phyloP scores from a whole-genome alignment of 2,797 vertebrate species.

The Erpetoichthys calabaricus region DNA sequence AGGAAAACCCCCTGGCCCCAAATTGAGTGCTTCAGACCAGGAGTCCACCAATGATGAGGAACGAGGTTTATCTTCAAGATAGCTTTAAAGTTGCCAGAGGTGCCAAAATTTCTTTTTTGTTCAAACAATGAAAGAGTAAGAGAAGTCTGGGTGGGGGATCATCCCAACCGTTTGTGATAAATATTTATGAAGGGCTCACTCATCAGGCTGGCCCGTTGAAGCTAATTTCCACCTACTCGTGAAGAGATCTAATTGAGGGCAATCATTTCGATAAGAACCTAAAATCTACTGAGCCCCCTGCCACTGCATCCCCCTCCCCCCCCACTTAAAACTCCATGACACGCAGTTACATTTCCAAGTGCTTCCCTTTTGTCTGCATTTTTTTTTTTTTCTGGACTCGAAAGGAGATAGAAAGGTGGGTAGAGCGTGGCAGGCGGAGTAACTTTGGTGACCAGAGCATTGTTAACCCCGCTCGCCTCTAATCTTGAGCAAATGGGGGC shows the following conservation, averaged over 20 bases:
- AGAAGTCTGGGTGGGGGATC: no score
- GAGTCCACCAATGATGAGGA: no score
- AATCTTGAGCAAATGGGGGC: conserved; percentile 34
- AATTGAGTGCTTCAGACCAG: no score
- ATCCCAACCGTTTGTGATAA: conserved; percentile 11
- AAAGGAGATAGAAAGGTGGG: conserved; percentile 3
- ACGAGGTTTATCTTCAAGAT: no score
- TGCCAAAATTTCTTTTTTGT: no score
- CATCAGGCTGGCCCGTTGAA: conserved; percentile 20
- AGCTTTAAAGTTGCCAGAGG: no score
- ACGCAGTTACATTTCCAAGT: conserved; percentile 65
- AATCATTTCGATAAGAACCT: conserved; percentile 68
- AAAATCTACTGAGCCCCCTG: conserved; percentile 43
- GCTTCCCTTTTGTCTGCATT: conserved; percentile 39
- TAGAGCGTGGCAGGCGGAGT: conserved; percentile 18
- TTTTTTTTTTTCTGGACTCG: conserved; percentile 33
- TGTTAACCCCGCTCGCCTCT: conserved; percentile 48
- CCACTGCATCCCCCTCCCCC: conserved; percentile 2
- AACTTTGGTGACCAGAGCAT: conserved; percentile 47
- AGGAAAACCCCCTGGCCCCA: no score
- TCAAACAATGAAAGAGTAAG: no score
- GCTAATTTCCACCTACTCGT: conserved; percentile 40
- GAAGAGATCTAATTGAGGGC: conserved; percentile 80
- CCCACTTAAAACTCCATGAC: conserved; percentile 66
- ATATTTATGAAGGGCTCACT: conserved; percentile 16